Base-by-base conservation (phyloP, 2,113 vertebrate genomes). In the Sphaerodactylus townsendi region DNA sequence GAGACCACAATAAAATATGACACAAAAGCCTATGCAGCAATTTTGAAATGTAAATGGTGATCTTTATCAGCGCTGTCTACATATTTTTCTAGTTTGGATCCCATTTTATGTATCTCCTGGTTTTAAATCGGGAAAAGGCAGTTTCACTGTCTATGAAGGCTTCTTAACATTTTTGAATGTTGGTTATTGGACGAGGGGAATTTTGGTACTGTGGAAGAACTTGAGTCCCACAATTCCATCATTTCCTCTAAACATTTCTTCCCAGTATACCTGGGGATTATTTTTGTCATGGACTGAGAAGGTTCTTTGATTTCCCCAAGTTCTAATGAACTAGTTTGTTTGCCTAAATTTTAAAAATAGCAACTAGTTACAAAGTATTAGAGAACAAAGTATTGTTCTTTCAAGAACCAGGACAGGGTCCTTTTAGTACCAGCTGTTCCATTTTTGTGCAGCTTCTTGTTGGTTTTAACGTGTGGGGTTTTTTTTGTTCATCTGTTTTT, bases 1-100 rank as follows among this genome's bases (percentile, higher is more conserved):
- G n/a, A 35, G 66, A 1, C 81, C 37, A 87, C 74, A 82, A 87
- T 53, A 79, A 83, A 89, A 65, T 84, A 64, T 68, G 70, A 68
- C 83, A 39, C 68, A 35, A 3, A 35, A 87, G 41, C 46, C 15
- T 53, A 33, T 66, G 66, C 74, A 77, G 46, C 59, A 85, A 74
- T 83, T 48, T 33, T 81, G 37, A 62, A 70, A 71, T 9, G 3
- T 48, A 77, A 85, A 76, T 86, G 35, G 66, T 64, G 44, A 64
- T 65, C 76, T 82, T 78, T 77, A 41, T 86, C 44, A 56, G 66
- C 73, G 74, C 53, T 73, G 19, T 72, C 72, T 77, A 44, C 17
- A 14, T 83, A 83, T 75, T 84, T 84, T 89, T 81, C 30, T 73
- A 33, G 23, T 78, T 86, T 15, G 1, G 74, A 86, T 79, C 5